Evolutionary conservation across 2,113 vertebrate genomes (phyloP), one percentile per base, ranked within the genome.

Genomic region (crab-eating macaque (Macaca fascicularis)): DNA sequence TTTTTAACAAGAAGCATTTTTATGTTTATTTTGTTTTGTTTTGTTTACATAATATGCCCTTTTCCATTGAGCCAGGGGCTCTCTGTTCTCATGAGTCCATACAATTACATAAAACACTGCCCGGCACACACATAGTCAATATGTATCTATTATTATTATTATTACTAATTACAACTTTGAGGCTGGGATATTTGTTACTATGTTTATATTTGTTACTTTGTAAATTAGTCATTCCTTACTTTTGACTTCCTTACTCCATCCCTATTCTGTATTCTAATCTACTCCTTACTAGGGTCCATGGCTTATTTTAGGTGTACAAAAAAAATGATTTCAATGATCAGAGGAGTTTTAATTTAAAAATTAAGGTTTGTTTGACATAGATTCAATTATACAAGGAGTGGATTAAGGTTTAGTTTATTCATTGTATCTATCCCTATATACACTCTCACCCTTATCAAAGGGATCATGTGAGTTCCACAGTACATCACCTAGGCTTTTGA

Each of bases 251-350:
- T 50, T 14, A 25, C 1, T 70, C 16, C n/a, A 40, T 86, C 4
- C 3, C 6, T 55, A 8, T n/a, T 83, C 40, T 97, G 32, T n/a
- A 67, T 32, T 85, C 16, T 50, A 59, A 40, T n/a, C 55, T 43
- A 3, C 6, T 48, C 23, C 5, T 30, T 35, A 19, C 1, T 55
- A 11, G n/a, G 2, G 0, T 19, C 6, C 45, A 0, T 55, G 25
- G 7, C 16, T 69, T 64, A 27, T 32, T 64, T 64, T 19, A 4
- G 25, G 13, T 72, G 64, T 80, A 74, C 19, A 55, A 13, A 43
- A 40, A 9, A 55, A 4, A 27, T 70, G 14, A 48, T 78, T 85
- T 61, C 32, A 81, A 12, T 90, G 19, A 9, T 61, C 11, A 75
- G 22, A 43, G 22, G 16, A 8, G 45, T 23, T 75, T 75, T 75